These are phyloP conservation scores for Salarias fasciatus DNA, from an alignment of 2,797 vertebrate species.

Conservation along the genomic window DNA sequence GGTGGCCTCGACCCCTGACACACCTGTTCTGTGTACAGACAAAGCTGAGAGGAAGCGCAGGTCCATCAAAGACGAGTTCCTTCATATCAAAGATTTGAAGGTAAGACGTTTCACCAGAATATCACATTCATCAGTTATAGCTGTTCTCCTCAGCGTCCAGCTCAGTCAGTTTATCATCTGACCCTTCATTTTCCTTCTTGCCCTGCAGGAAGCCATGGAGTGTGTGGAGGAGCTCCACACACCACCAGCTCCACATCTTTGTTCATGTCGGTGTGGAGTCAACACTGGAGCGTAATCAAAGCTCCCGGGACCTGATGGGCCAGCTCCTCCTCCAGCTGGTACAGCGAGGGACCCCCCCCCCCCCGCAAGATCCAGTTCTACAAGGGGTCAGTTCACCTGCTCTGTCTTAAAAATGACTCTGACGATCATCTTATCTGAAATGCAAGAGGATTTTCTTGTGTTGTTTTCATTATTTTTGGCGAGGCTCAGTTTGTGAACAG, in stretches of 20 bases:
- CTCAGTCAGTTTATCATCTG: no score
- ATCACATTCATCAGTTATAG: no score
- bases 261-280: conserved; percentile 94
- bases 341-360: conserved; percentile 87
- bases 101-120: no score
- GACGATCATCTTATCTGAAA: no score
- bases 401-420: no score
- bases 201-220: conserved; percentile 92
- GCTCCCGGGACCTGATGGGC: conserved; percentile 96
- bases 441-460: no score
- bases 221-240: conserved; percentile 90
- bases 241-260: conserved; percentile 85
- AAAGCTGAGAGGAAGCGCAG: conserved; percentile 93
- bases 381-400: conserved; percentile 86
- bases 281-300: conserved; percentile 95
- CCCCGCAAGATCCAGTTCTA: conserved; percentile 90
- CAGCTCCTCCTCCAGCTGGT: conserved; percentile 92
- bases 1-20: conserved; percentile 77
- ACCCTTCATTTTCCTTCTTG: neutral
- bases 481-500: neutral
- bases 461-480: no score
- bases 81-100: conserved; percentile 98
- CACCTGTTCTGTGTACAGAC: conserved; percentile 85
- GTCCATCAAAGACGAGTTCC: conserved; percentile 97
- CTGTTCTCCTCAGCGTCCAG: no score